A percentile compares a stretch with the other conserved stretches of the same genome.
phyloP scores from a whole-genome alignment of 2,888 invertebrate species.

The Coremacera marginata region DNA sequence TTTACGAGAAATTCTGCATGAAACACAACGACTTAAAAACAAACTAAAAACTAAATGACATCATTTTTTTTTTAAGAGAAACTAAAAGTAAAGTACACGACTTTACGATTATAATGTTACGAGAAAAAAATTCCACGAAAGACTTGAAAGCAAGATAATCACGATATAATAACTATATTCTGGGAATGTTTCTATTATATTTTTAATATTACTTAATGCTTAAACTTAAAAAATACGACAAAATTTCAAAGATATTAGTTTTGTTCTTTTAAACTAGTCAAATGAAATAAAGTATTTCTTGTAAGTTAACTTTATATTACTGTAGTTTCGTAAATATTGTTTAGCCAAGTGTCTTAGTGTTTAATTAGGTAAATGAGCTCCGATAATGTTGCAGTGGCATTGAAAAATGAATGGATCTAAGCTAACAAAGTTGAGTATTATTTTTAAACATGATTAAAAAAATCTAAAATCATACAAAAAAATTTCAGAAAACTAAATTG shows the following conservation, averaged over 20 bases:
- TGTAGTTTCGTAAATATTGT: too few species aligned
- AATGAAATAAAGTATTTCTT: neutral
- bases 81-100: conserved; percentile 11
- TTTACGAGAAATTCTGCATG: conserved; percentile 3
- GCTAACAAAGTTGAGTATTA: too few species aligned
- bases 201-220: neutral
- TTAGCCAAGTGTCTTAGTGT: too few species aligned
- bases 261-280: neutral
- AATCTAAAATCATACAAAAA: too few species aligned
- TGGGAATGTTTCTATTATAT: neutral
- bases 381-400: too few species aligned
- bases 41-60: conserved; percentile 19
- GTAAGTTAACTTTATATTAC: neutral
- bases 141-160: conserved; percentile 3
- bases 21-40: neutral
- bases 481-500: too few species aligned
- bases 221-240: neutral
- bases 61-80: conserved; percentile 11
- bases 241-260: neutral
- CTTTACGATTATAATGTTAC: neutral
- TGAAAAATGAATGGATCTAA: too few species aligned
- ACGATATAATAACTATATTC: conserved; percentile 13
- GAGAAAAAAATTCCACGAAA: conserved; percentile 27
- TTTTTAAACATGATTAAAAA: too few species aligned
- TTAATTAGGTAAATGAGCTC: too few species aligned